Conservation (phyloP, 1,140 invertebrate species). For the Rhysida immarginata region DNA sequence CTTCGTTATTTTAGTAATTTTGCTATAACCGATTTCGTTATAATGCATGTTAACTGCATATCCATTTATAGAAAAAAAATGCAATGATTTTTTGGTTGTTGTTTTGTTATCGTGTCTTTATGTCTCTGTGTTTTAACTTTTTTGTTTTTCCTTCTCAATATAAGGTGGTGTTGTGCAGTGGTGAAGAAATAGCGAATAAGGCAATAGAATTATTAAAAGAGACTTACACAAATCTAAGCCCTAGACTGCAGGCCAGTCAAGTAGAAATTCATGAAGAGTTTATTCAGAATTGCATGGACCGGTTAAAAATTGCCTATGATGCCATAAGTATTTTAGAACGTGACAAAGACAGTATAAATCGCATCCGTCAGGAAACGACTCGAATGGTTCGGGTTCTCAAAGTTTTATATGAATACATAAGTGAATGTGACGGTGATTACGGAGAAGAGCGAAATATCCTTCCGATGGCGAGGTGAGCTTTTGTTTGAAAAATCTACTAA, state of each 20-base stretch:
- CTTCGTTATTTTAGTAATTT: no score
- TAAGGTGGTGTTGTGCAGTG: slow-evolving; percentile 73
- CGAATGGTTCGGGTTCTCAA: slow-evolving; percentile 87
- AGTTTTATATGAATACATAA: slow-evolving; percentile 88
- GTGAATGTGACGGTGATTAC: slow-evolving; percentile 86
- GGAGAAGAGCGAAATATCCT: slow-evolving; percentile 75
- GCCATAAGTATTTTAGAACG: slow-evolving; percentile 34
- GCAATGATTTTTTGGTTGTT: no score
- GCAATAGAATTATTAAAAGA: slow-evolving; percentile 84
- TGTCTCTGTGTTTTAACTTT: no score
- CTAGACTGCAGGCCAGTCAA: slow-evolving; percentile 54
- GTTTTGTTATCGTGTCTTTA: no score
- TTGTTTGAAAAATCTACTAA: no score
- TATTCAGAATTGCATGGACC: slow-evolving; percentile 72
- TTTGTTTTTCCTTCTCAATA: no score
- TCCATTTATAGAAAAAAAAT: no score
- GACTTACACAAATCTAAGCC: slow-evolving; percentile 84
- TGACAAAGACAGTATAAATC: slow-evolving; percentile 37
- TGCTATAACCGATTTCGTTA: no score
- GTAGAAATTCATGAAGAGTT: slow-evolving; percentile 79
- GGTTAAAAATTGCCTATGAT: slow-evolving; percentile 65
- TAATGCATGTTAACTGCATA: no score
- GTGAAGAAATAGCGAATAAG: slow-evolving; percentile 78
- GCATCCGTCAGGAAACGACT: slow-evolving; percentile 53
- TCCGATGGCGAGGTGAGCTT: slow-evolving; percentile 62